Base-by-base conservation (phyloP, 1,140 invertebrate genomes). In the Ceratitis capitata region DNA sequence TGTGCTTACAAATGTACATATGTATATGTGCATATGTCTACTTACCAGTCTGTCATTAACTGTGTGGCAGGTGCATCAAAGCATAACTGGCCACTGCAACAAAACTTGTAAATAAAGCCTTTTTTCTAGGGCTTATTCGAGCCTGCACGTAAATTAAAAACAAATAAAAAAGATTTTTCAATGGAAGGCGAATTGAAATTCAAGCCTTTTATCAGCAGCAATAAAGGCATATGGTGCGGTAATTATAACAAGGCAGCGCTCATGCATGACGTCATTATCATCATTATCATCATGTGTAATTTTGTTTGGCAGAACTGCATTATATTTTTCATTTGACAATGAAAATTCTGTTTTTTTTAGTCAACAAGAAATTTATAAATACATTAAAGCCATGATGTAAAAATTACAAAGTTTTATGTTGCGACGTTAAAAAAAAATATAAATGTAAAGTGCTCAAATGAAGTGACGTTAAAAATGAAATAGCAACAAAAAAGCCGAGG, bases 1-100 rank as follows among this genome's bases (percentile, higher is more conserved):
- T 35, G 61, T 69, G 7, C 10, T 3, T 69, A 19, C 5, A 14
- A 19, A 32, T 69, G 0, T 19, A 19, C 10, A n/a, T 39, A 64
- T 35, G 39, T 1, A 69, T 39, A 23, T 2, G 16, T 39, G 9
- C 14, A 5, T 69, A 6, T 69, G 5, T 69, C 39, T 39, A 4
- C 32, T 69, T 35, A 35, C 61, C 61, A 7, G 58, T 14, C 61
- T 69, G 61, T 35, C 61, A 69, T 16, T 69, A 12, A 69, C n/a
- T 35, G 19, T 69, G 61, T 69, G 61, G 61, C 61, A 69, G 61
- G 61, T 69, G 61, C 61, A 69, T 4, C 32, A 69, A 69, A 19
- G 61, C 61, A 69, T 69, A n/a, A n/a, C n/a, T n/a, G 61, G 39
- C 61, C 61, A 39, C 61, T 69, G 61, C 32, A 69, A 69, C 61